A percentile compares a stretch with the other conserved stretches of the same genome.
Conservation (phyloP, 2,797 vertebrate genomes). For the Xyrichtys novacula region DNA sequence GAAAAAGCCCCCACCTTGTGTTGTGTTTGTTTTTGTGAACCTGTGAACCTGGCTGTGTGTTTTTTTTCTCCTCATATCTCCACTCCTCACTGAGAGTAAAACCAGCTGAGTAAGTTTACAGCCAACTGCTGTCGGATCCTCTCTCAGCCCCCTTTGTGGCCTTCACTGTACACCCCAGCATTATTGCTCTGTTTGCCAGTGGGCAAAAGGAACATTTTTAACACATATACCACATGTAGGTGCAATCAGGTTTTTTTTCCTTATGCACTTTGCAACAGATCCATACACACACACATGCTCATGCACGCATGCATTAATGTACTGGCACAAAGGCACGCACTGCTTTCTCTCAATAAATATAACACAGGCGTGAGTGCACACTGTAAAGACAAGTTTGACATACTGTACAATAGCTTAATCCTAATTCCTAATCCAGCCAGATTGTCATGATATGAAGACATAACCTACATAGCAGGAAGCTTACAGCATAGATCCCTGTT, state of each 20-base stretch:
- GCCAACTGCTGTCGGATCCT: conserved; percentile 38
- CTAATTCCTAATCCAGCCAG: conserved; percentile 55
- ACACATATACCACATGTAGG: not conserved
- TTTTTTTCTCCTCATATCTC: conserved; percentile 50
- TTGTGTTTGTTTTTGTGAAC: conserved; percentile 60
- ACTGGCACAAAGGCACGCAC: not conserved
- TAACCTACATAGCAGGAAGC: conserved; percentile 66
- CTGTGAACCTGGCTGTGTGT: conserved; percentile 38
- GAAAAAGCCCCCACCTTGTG: conserved; percentile 29
- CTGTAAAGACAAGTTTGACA: conserved; percentile 23
- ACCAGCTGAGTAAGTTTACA: conserved; percentile 45
- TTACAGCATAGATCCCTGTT: conserved; percentile 52
- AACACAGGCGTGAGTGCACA: conserved; percentile 24
- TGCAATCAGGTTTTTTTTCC: conserved; percentile 11
- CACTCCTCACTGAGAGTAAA: conserved; percentile 24
- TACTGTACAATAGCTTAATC: conserved; percentile 58
- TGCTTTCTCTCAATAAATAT: conserved; percentile 21
- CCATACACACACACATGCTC: not conserved
- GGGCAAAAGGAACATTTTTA: not conserved
- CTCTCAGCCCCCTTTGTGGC: not conserved
- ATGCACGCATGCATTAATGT: not conserved
- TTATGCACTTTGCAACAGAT: conserved; percentile 11
- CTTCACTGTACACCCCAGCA: conserved; percentile 12
- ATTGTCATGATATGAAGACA: conserved; percentile 61
- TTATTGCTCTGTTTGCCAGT: not conserved